Conservation (phyloP, 2,888 invertebrate species). For the Thereva unica region DNA sequence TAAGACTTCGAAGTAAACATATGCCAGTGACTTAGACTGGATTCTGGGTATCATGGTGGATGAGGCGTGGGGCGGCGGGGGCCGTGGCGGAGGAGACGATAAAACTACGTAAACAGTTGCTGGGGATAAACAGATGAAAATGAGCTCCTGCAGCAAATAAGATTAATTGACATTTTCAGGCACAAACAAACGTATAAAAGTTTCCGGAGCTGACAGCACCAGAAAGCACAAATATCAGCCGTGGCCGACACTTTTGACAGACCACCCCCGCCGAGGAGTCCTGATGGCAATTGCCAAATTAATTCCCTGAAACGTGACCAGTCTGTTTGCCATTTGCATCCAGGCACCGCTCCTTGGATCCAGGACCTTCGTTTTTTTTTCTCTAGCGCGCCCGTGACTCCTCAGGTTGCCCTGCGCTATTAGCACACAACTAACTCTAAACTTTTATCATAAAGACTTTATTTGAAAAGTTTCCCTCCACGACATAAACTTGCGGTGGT, state of each 20-base stretch:
- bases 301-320: constrained; percentile 34
- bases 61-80: neutral
- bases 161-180: constrained; percentile 27
- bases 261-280: neutral
- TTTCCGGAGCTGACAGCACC: neutral
- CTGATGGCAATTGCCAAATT: constrained; percentile 35
- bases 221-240: constrained; percentile 3
- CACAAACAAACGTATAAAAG: constrained; percentile 23
- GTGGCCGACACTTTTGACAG: neutral
- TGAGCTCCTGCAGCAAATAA: constrained; percentile 8
- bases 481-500: constrained; percentile 30
- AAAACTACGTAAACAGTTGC: constrained; percentile 17
- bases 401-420: constrained; percentile 29
- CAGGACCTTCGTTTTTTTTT: constrained; percentile 1
- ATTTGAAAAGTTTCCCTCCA: constrained; percentile 41
- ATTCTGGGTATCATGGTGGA: neutral
- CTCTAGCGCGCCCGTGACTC: neutral
- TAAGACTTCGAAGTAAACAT: constrained; percentile 32
- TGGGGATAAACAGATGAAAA: constrained; percentile 8
- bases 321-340: neutral
- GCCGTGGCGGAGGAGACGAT: neutral
- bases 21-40: constrained; percentile 17
- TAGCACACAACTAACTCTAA: constrained; percentile 42
- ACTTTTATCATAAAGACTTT: constrained; percentile 42
- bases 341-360: neutral